Percentiles rank a stretch among this genome's conserved stretches.
Evolutionary conservation across 2,113 vertebrate genomes (phyloP).

Genomic region (Lanius collurio): DNA sequence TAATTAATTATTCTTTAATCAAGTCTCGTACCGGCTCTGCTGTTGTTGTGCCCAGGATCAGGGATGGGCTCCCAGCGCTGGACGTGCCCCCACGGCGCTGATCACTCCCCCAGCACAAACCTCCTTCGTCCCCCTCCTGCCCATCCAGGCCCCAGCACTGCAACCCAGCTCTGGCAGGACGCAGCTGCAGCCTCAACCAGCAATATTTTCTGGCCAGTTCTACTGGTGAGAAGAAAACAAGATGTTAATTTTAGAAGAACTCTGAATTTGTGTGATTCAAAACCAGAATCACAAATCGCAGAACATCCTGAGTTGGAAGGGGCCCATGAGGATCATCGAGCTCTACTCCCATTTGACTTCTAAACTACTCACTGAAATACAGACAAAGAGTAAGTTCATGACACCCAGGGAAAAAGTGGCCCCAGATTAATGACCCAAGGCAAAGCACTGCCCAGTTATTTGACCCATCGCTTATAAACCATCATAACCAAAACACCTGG

Average conservation of each 20-base stretch:
- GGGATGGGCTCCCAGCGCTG: background rate
- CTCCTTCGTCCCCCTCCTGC: background rate
- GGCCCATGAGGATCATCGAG: background rate
- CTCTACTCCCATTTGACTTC: background rate
- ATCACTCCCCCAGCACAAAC: background rate
- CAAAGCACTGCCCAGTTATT: background rate
- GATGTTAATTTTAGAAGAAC: background rate
- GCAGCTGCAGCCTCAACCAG: background rate
- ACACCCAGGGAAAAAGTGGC: background rate
- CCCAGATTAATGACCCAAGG: background rate
- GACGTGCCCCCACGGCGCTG: fast-evolving
- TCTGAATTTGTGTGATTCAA: background rate
- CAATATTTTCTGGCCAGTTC: background rate
- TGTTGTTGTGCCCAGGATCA: background rate
- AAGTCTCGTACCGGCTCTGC: background rate
- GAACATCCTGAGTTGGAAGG: background rate
- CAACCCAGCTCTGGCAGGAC: too few relatives aligned
- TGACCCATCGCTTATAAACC: background rate
- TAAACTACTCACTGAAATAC: background rate
- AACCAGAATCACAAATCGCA: background rate
- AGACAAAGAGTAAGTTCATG: fast-evolving
- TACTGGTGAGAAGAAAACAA: background rate
- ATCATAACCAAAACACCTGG: too few relatives aligned
- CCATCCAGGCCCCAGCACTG: background rate
- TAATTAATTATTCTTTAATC: slow-evolving; percentile 12